phyloP scores from a whole-genome alignment of 1,140 invertebrate species.

The Micrasema longulum region DNA sequence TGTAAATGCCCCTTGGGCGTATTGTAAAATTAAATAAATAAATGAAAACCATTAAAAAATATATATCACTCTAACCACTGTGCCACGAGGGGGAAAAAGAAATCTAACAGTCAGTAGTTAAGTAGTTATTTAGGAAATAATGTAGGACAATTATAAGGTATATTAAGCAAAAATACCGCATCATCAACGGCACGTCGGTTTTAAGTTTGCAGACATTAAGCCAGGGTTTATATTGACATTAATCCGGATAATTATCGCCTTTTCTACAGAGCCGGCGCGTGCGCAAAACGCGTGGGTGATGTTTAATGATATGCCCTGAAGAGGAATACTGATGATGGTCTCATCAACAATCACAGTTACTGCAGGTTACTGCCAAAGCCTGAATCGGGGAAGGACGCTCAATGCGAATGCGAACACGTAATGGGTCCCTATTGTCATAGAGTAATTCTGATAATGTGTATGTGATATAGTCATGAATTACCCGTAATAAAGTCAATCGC shows the following conservation, averaged over 20 bases:
- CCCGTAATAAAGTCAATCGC: no score
- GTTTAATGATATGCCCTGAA: conserved; percentile 49
- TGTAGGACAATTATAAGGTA: no score
- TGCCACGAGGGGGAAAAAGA: no score
- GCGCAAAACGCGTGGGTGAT: conserved; percentile 42
- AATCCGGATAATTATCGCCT: conserved; percentile 49
- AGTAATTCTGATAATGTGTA: no score
- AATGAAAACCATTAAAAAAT: no score
- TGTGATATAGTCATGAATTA: no score
- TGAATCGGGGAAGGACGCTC: neutral
- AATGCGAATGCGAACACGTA: neutral
- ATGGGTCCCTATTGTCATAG: no score
- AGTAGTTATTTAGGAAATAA: no score
- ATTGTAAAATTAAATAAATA: no score
- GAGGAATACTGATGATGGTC: conserved; percentile 8
- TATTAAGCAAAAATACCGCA: neutral
- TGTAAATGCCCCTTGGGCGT: no score
- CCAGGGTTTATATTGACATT: conserved; percentile 43
- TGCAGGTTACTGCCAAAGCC: neutral
- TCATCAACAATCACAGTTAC: neutral
- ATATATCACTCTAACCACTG: no score
- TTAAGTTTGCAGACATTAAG: conserved; percentile 22
- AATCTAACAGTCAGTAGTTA: no score
- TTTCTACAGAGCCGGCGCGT: conserved; percentile 46
- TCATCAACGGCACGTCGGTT: conserved; percentile 7